Percentiles rank a stretch among this genome's conserved stretches.
Conservation (phyloP, 2,797 vertebrate genomes). For the Anguilla marmorata region DNA sequence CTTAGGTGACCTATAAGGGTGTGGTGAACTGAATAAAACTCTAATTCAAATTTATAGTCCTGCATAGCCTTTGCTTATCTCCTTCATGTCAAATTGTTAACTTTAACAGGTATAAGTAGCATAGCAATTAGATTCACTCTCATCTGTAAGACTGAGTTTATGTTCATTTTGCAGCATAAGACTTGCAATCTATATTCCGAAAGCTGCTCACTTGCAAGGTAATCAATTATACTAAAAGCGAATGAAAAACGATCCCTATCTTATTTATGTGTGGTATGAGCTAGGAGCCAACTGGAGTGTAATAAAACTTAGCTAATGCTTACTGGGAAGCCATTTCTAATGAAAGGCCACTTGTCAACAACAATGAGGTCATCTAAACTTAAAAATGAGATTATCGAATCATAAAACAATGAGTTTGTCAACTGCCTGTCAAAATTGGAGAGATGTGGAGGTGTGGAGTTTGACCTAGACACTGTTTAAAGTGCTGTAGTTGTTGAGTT, state of each 20-base stretch:
- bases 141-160: slow-evolving; percentile 42
- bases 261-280: slow-evolving; percentile 47
- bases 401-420: slow-evolving; percentile 37
- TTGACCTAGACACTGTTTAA: not conserved
- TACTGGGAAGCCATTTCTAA: slow-evolving; percentile 44
- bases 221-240: slow-evolving; percentile 52
- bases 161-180: slow-evolving; percentile 41
- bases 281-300: slow-evolving; percentile 36
- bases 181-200: slow-evolving; percentile 42
- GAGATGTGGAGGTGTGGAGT: slow-evolving; percentile 19
- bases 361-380: slow-evolving; percentile 50
- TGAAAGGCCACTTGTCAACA: slow-evolving; percentile 48
- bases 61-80: slow-evolving; percentile 37
- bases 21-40: slow-evolving; percentile 30
- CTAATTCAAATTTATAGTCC: slow-evolving; percentile 40
- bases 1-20: not conserved
- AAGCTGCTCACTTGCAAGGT: slow-evolving; percentile 29
- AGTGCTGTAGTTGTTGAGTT: not conserved
- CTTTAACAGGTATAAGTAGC: slow-evolving; percentile 12
- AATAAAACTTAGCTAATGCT: slow-evolving; percentile 52
- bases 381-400: slow-evolving; percentile 44
- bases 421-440: slow-evolving; percentile 22
- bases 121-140: slow-evolving; percentile 41
- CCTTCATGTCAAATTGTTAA: slow-evolving; percentile 24
- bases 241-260: slow-evolving; percentile 38